phyloP scores from a whole-genome alignment of 2,113 vertebrate genomes.

The Chaetura pelagica region DNA sequence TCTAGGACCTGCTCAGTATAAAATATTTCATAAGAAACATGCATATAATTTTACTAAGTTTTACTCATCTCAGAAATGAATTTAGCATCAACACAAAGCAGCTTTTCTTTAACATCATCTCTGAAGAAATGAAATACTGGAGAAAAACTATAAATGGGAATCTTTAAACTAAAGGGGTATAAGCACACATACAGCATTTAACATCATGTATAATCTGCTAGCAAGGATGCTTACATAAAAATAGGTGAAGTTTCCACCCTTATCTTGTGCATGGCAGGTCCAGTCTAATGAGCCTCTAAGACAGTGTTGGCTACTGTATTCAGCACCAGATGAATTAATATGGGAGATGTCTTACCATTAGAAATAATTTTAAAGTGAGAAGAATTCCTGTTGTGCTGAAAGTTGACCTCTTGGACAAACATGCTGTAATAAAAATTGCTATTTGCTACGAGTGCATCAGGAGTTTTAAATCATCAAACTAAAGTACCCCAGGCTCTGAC shows the following conservation, averaged over 20 bases:
- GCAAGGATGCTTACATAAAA: not conserved
- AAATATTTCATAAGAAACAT: constrained; percentile 28
- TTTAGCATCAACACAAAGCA: constrained; percentile 44
- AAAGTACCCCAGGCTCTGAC: constrained; percentile 79
- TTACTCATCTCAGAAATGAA: constrained; percentile 33
- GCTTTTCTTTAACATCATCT: constrained; percentile 33
- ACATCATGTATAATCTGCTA: not conserved
- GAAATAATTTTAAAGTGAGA: constrained; percentile 73
- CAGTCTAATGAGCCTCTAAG: not conserved
- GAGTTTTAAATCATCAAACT: constrained; percentile 85
- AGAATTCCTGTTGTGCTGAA: constrained; percentile 69
- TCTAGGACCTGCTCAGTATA: not conserved
- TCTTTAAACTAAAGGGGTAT: constrained; percentile 24
- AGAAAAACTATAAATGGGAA: constrained; percentile 34
- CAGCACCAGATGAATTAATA: constrained; percentile 48
- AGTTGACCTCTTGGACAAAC: constrained; percentile 86
- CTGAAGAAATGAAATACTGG: constrained; percentile 31
- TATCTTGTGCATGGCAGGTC: not conserved
- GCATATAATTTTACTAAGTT: constrained; percentile 56
- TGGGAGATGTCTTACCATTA: constrained; percentile 44
- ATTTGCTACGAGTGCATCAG: constrained; percentile 76
- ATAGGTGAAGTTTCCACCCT: not conserved
- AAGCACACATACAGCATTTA: constrained; percentile 10
- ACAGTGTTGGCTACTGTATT: constrained; percentile 16
- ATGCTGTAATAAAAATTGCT: constrained; percentile 78